These are phyloP conservation scores for Calephelis nemesis DNA, from an alignment of 1,140 invertebrate genomes.

Conservation along the genomic window DNA sequence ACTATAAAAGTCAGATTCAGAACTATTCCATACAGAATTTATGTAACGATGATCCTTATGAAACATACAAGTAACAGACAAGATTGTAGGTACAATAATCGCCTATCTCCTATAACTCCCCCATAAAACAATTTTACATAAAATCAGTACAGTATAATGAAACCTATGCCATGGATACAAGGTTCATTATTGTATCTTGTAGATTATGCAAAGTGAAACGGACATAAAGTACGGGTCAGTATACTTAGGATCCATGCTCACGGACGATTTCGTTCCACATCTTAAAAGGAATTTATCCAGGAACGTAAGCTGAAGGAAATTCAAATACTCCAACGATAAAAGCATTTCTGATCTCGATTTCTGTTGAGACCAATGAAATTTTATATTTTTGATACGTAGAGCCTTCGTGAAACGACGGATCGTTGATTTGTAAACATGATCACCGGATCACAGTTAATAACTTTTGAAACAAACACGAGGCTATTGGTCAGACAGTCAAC, in stretches of 20 bases:
- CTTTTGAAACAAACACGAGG: too few relatives aligned
- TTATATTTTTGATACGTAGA: slow-evolving; percentile 46
- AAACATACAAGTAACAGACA: background rate
- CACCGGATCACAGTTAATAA: background rate
- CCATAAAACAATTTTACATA: slow-evolving; percentile 15
- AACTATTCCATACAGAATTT: background rate
- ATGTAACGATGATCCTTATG: background rate
- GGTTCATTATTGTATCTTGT: slow-evolving; percentile 20
- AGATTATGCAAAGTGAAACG: slow-evolving; percentile 41
- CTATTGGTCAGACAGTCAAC: too few relatives aligned
- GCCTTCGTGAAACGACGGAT: slow-evolving; percentile 29
- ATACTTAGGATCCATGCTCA: slow-evolving; percentile 48
- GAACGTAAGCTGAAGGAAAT: slow-evolving; percentile 60
- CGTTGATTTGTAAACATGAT: slow-evolving; percentile 38
- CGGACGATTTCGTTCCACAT: slow-evolving; percentile 48
- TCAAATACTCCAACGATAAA: slow-evolving; percentile 65
- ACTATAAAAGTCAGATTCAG: background rate
- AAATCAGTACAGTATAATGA: slow-evolving; percentile 3
- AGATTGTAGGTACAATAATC: slow-evolving; percentile 5
- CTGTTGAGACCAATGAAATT: slow-evolving; percentile 53
- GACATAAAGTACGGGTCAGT: slow-evolving; percentile 48
- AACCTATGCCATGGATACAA: slow-evolving; percentile 2
- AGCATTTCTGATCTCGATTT: slow-evolving; percentile 64
- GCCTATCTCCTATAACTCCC: slow-evolving; percentile 6
- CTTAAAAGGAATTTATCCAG: slow-evolving; percentile 59